Evolutionary conservation across 2,888 invertebrate genomes (phyloP).

Genomic region (Nomada lathburiana): DNA sequence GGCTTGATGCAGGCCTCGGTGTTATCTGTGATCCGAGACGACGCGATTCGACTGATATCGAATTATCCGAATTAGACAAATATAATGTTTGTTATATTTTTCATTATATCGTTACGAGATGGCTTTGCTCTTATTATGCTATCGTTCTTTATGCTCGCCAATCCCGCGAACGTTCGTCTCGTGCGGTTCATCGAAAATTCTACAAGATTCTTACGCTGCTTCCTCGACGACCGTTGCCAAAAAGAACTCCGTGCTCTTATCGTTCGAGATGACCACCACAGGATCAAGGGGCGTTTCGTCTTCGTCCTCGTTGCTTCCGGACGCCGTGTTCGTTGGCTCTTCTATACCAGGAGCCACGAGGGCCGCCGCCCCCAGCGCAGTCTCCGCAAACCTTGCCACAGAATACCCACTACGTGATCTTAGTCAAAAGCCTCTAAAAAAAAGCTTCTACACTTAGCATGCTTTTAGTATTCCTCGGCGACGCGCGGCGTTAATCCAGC

Average conservation of each 20-base stretch:
- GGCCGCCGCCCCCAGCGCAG: conserved; percentile 88
- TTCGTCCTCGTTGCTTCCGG: conserved; percentile 95
- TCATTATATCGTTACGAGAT: too few species aligned
- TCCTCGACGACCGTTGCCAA: conserved; percentile 95
- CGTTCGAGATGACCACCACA: conserved; percentile 91
- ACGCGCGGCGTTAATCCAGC: conserved; percentile 56
- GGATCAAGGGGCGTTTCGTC: conserved; percentile 86
- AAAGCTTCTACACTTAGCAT: conserved; percentile 80
- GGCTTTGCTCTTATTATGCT: too few species aligned
- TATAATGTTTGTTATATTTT: too few species aligned
- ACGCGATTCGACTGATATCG: too few species aligned
- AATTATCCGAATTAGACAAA: too few species aligned
- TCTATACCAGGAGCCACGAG: conserved; percentile 89
- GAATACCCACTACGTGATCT: conserved; percentile 84
- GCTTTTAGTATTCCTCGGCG: conserved; percentile 62
- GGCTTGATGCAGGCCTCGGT: too few species aligned
- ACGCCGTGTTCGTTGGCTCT: conserved; percentile 95
- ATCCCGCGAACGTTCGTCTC: conserved; percentile 30
- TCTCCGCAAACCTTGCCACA: conserved; percentile 90
- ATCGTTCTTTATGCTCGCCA: too few species aligned
- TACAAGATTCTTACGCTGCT: conserved; percentile 88
- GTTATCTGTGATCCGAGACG: too few species aligned
- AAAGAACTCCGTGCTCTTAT: conserved; percentile 96
- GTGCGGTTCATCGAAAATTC: background rate
- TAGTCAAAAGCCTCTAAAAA: conserved; percentile 81